phyloP scores from a whole-genome alignment of 2,113 vertebrate genomes.

The Vombatus ursinus region DNA sequence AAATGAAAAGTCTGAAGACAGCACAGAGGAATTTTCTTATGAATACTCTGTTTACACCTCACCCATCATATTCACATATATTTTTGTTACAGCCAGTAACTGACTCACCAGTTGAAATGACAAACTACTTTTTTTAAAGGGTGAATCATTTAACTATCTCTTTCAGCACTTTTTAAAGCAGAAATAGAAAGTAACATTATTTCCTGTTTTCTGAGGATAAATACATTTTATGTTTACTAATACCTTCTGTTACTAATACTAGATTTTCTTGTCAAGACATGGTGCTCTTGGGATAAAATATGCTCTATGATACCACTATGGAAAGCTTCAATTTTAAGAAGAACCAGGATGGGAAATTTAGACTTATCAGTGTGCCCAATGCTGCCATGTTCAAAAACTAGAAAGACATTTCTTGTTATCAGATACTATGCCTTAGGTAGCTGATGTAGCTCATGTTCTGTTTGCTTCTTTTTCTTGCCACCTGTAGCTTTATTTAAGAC shows the following conservation, averaged over 20 bases:
- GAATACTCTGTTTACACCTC: neutral
- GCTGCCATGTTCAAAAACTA: neutral
- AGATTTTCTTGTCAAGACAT: slow-evolving; percentile 5
- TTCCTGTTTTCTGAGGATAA: slow-evolving; percentile 43
- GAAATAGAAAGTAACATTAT: neutral
- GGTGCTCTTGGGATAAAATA: neutral
- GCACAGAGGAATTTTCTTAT: neutral
- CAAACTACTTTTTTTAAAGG: neutral
- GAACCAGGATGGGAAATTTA: neutral
- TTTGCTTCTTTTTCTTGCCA: neutral
- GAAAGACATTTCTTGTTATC: slow-evolving; percentile 25
- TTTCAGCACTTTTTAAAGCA: slow-evolving; percentile 3
- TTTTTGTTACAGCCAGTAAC: neutral
- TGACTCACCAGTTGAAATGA: slow-evolving; percentile 32
- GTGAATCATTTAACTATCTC: slow-evolving; percentile 45
- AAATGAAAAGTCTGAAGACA: slow-evolving; percentile 6
- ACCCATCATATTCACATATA: neutral
- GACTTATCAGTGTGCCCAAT: neutral
- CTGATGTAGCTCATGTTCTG: slow-evolving; percentile 11
- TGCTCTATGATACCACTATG: slow-evolving; percentile 6
- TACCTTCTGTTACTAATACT: neutral
- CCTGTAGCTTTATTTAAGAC: neutral
- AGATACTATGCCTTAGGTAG: neutral
- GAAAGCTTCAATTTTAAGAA: neutral
- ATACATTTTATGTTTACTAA: slow-evolving; percentile 30